Evolutionary conservation across 2,888 invertebrate genomes (phyloP).

Genomic region (Euzophera pinguis): DNA sequence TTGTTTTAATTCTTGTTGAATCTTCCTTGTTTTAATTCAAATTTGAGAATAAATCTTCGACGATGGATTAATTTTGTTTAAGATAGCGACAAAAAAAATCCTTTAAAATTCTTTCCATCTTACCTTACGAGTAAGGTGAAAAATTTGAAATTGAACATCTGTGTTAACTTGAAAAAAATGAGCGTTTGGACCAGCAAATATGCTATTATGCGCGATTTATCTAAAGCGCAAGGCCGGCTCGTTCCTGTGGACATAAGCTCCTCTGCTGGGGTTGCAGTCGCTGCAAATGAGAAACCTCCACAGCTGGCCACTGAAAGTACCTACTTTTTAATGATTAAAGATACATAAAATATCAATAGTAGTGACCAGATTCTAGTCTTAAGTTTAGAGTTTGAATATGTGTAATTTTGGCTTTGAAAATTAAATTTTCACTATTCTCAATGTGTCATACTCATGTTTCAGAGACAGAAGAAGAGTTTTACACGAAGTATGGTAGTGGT

Average conservation of each 20-base stretch:
- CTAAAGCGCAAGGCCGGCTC: slow-evolving; percentile 44
- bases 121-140: too few species aligned
- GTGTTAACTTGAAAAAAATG: not conserved
- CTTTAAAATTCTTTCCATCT: too few species aligned
- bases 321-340: not conserved
- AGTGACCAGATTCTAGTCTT: too few species aligned
- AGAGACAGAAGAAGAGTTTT: slow-evolving; percentile 51
- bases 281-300: slow-evolving; percentile 35
- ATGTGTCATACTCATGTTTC: slow-evolving; percentile 20
- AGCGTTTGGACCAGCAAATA: slow-evolving; percentile 40
- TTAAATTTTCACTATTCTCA: not conserved
- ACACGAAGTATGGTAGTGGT: slow-evolving; percentile 23
- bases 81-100: too few species aligned
- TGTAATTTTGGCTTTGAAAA: not conserved
- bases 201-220: slow-evolving; percentile 46
- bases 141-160: too few species aligned
- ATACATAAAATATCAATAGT: too few species aligned
- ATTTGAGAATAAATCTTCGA: too few species aligned
- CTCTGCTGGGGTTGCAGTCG: slow-evolving; percentile 25
- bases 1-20: too few species aligned
- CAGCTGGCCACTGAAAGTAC: slow-evolving; percentile 41
- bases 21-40: too few species aligned
- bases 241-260: slow-evolving; percentile 34
- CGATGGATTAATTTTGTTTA: too few species aligned
- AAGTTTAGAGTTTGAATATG: too few species aligned